Base-by-base conservation (phyloP, 2,797 vertebrate genomes). In the Centroberyx gerrardi region DNA sequence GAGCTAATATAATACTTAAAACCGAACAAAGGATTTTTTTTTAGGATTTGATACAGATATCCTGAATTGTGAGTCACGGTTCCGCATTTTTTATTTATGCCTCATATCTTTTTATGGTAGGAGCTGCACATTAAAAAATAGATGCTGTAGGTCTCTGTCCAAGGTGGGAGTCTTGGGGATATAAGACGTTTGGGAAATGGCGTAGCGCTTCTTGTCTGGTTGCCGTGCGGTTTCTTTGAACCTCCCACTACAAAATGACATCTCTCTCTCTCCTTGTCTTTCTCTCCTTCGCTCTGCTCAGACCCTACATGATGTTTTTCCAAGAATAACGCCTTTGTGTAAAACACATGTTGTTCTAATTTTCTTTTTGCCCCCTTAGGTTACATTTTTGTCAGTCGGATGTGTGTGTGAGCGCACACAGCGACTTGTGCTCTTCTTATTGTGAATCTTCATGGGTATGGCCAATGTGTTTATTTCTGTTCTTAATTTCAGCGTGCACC, bases 201-300 rank as follows among this genome's bases (percentile, higher is more conserved):
- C 13, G 14, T 28, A 29, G 53, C 44, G 1, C 17, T 52, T 8
- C 22, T 78, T 66, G 31, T 61, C 55, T 9, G 53, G 38, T 92
- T 92, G 91, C 87, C 79, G 87, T 96, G 94, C 93, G 95, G 94
- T 96, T 93, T 93, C 91, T 95, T 96, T 94, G 91, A 96, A 93
- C 87, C 89, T 82, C 88, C 84, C 73, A 33, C 48, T 44, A 33
- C 40, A 86, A 74, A 82, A 86, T 80, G 17, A 69, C 51, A 52
- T 75, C 54, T 64, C 66, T 80, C 18, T 46, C 48, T 60, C 63
- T 70, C 65, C 68, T 76, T 75, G 38, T 62, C 58, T 82, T 82
- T 18, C 42, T 72, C 68, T 59, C 42, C 49, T 63, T 67, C 31
- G 46, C 54, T 82, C 61, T 70, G 58, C 74, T 87, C 54, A 58